Evolutionary conservation across 2,113 vertebrate species (phyloP), one percentile per base, ranked within the genome.

Genomic region (Colistium nudipinnis): DNA sequence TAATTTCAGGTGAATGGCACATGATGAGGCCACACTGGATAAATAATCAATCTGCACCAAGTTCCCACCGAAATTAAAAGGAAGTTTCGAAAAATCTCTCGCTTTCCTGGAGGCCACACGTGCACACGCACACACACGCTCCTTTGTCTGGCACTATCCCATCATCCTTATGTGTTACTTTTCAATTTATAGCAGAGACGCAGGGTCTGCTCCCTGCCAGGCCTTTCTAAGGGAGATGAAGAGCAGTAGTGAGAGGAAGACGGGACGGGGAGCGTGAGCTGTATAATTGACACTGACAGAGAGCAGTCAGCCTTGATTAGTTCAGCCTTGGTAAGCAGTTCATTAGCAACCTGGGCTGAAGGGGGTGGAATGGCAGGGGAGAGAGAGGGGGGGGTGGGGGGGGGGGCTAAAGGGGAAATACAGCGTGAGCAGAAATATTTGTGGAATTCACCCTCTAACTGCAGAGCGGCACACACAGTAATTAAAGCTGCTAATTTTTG

Each of bases 281-380:
- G 87, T 86, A 85, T 92, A 93, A 93, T 92, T 92, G 91, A 91
- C 89, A 92, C 83, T 91, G 92, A 93, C 92, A 92, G 87, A 90
- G 86, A 91, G 88, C 87, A 90, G 92, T 93, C 92, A 91, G 89
- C 88, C 76, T 85, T 89, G 92, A 93, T 93, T 93, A 92, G 92
- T 92, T 91, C 86, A 89, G 90, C 85, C 82, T 90, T 90, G 81
- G 87, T 91, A 91, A 92, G 89, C 88, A 90, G 88, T 92, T 93
- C 89, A 92, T 93, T 92, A 90, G 75, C 83, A 70, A 68, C 70
- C 64, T 73, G 81, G 80, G 84, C 81, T 84, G 70, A 81, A 64
- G 59, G 71, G 55, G 63, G 59, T 69, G 55, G 63, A 65, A 75
- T 27, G 27, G 64, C 20, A 44, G 64, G 68, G 17, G 53, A 76